Conservation (phyloP, 2,113 vertebrate species). For the Catharus bicknelli region DNA sequence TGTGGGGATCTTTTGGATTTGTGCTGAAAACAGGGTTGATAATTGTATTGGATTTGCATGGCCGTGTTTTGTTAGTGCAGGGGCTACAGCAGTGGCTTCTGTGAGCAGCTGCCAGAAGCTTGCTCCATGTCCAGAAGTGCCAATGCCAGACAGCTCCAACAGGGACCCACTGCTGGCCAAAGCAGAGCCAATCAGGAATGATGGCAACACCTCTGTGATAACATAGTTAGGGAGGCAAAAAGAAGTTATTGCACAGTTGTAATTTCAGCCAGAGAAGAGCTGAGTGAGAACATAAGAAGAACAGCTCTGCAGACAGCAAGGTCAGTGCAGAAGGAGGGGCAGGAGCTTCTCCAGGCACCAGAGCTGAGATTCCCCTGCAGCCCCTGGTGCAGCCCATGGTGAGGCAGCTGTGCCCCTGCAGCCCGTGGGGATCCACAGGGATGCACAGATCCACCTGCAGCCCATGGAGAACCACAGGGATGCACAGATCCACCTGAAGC, state of each 20-base stretch:
- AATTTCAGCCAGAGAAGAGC: background rate
- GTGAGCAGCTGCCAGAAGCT: background rate
- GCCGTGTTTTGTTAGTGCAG: background rate
- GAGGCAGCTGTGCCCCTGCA: background rate
- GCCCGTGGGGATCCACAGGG: background rate
- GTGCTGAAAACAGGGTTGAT: background rate
- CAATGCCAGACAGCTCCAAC: background rate
- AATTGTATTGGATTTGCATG: background rate
- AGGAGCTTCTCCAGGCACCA: background rate
- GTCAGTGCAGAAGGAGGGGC: background rate
- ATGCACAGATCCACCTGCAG: background rate
- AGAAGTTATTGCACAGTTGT: background rate
- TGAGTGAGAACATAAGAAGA: background rate
- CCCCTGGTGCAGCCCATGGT: background rate
- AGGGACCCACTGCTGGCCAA: background rate
- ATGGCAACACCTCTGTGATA: background rate
- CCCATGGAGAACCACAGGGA: background rate
- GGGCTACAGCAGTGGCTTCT: background rate
- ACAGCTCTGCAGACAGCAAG: background rate
- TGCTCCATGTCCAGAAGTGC: background rate
- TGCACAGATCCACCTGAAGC: background rate
- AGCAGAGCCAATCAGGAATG: background rate
- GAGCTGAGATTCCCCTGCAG: background rate
- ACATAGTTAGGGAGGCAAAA: background rate
- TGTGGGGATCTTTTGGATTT: background rate